phyloP scores from a whole-genome alignment of 2,888 invertebrate species.

The Sesia apiformis region DNA sequence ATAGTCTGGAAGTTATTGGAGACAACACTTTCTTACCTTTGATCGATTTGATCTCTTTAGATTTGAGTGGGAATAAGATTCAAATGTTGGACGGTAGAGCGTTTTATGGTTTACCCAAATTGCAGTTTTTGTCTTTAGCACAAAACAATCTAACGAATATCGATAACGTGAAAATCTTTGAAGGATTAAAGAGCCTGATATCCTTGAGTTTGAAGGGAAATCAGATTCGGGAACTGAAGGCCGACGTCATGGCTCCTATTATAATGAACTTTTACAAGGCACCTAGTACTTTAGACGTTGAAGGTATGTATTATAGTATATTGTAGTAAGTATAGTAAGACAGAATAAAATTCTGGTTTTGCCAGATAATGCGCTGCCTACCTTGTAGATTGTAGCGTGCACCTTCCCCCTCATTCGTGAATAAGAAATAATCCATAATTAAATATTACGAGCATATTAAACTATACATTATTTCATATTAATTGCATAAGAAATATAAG shows the following conservation, averaged over 20 bases:
- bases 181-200: constrained; percentile 32
- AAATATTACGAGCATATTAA: too few relatives aligned
- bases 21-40: constrained; percentile 79
- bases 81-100: constrained; percentile 63
- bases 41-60: constrained; percentile 34
- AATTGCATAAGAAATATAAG: too few relatives aligned
- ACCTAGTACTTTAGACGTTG: constrained; percentile 42
- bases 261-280: constrained; percentile 41
- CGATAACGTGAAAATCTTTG: constrained; percentile 42
- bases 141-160: constrained; percentile 43
- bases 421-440: too few relatives aligned
- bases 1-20: constrained; percentile 83
- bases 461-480: too few relatives aligned
- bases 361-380: too few relatives aligned
- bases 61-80: constrained; percentile 56
- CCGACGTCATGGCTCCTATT: constrained; percentile 44
- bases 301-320: constrained; percentile 30
- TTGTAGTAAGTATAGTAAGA: too few relatives aligned
- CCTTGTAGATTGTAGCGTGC: too few relatives aligned
- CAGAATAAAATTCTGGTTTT: too few relatives aligned
- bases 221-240: constrained; percentile 36
- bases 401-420: too few relatives aligned
- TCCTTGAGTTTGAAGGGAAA: constrained; percentile 50
- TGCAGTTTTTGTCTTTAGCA: constrained; percentile 43
- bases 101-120: constrained; percentile 42